phyloP scores from a whole-genome alignment of 1,140 invertebrate genomes.

The Amyelois transitella region DNA sequence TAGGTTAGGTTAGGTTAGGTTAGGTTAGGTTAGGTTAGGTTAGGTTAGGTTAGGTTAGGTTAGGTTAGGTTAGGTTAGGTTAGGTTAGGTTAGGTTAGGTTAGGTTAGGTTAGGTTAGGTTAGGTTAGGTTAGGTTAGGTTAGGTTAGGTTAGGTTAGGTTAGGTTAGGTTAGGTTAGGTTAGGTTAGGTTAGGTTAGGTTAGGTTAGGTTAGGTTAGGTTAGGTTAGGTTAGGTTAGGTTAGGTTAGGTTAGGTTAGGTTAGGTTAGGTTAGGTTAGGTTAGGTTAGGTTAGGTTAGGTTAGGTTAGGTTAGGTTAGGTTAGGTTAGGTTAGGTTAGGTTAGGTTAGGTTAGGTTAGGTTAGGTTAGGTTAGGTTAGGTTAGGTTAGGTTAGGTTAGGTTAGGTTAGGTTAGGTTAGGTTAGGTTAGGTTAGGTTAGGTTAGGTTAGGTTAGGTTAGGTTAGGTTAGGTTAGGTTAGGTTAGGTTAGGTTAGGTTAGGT shows the following conservation, averaged over 20 bases:
- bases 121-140: conserved; percentile 12
- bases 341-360: conserved; percentile 24
- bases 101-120: conserved; percentile 16
- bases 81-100: conserved; percentile 20
- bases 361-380: conserved; percentile 28
- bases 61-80: not conserved
- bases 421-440: conserved; percentile 3
- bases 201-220: conserved; percentile 12
- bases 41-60: not conserved
- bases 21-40: not conserved
- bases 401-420: conserved; percentile 9
- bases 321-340: conserved; percentile 26
- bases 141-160: conserved; percentile 11
- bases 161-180: conserved; percentile 22
- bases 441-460: conserved; percentile 12
- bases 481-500: conserved; percentile 19
- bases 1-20: not conserved
- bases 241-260: conserved; percentile 10
- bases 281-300: conserved; percentile 21
- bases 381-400: conserved; percentile 22
- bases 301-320: conserved; percentile 21
- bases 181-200: conserved; percentile 9
- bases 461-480: conserved; percentile 17
- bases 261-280: conserved; percentile 14
- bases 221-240: conserved; percentile 12